phyloP scores from a whole-genome alignment of 1,140 invertebrate species.

The Vanessa atalanta region DNA sequence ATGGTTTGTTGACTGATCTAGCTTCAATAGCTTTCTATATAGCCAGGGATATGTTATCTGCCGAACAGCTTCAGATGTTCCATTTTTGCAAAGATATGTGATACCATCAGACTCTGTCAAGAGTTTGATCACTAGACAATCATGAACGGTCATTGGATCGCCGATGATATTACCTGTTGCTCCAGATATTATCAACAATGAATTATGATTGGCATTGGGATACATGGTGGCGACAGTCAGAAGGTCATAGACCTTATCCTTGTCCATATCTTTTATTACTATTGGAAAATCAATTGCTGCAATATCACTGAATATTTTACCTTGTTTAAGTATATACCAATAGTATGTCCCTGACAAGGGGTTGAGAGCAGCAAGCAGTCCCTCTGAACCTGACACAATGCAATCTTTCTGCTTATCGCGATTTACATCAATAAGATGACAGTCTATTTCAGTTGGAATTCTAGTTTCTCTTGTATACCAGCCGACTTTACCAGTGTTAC shows the following conservation, averaged over 20 bases:
- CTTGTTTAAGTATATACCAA: constrained; percentile 83
- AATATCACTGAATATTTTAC: constrained; percentile 75
- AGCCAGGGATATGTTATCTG: constrained; percentile 53
- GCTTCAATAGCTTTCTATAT: constrained; percentile 57
- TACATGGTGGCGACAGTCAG: constrained; percentile 81
- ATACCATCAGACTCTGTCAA: constrained; percentile 61
- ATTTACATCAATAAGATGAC: constrained; percentile 86
- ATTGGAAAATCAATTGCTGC: constrained; percentile 84
- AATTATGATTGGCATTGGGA: constrained; percentile 80
- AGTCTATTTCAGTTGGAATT: constrained; percentile 86
- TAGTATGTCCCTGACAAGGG: constrained; percentile 84
- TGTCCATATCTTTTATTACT: constrained; percentile 86
- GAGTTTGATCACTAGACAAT: constrained; percentile 76
- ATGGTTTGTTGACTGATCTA: constrained; percentile 71
- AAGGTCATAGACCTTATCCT: constrained; percentile 86
- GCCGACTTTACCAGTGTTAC: constrained; percentile 82
- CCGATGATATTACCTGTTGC: constrained; percentile 82
- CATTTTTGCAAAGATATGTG: constrained; percentile 80
- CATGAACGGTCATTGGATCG: constrained; percentile 75
- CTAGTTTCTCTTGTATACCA: constrained; percentile 84
- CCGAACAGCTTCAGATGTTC: constrained; percentile 66
- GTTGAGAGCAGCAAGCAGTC: constrained; percentile 85
- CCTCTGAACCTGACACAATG: constrained; percentile 85
- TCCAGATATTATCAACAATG: constrained; percentile 84
- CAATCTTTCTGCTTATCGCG: constrained; percentile 86